Evolutionary conservation across 37 sponge, comb jelly and placozoan genomes (phyloP).

Genomic region (Hormiphora californensis): DNA sequence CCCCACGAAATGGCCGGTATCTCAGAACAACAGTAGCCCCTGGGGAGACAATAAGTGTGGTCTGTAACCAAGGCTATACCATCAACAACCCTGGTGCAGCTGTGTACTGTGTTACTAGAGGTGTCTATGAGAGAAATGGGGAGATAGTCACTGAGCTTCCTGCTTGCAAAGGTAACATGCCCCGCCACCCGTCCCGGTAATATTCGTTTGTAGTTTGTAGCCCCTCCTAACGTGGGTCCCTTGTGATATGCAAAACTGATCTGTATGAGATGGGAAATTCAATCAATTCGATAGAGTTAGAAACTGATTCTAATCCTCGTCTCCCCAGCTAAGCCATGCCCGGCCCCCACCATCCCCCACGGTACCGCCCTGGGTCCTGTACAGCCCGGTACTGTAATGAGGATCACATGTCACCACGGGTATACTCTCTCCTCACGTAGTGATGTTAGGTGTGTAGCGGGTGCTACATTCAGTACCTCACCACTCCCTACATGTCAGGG

Average conservation of each 20-base stretch:
- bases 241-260: no score
- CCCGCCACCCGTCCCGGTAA: no score
- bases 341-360: background rate
- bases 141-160: no score
- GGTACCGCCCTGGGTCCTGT: background rate
- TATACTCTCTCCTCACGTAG: background rate
- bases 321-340: background rate
- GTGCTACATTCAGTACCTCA: background rate
- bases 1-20: background rate
- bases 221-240: no score
- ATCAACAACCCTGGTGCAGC: background rate
- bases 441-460: background rate
- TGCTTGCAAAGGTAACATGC: no score
- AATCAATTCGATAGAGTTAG: background rate
- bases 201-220: no score
- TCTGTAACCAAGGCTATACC: background rate
- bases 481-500: background rate
- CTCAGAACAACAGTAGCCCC: background rate
- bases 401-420: background rate
- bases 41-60: background rate
- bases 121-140: no score
- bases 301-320: background rate
- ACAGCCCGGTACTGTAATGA: background rate
- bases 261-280: no score
- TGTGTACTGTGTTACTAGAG: conserved; percentile 8